Evolutionary conservation across 2,888 invertebrate genomes (phyloP), one percentile per base, ranked within the genome.

Genomic region (Drosophila nr. perissopoda): DNA sequence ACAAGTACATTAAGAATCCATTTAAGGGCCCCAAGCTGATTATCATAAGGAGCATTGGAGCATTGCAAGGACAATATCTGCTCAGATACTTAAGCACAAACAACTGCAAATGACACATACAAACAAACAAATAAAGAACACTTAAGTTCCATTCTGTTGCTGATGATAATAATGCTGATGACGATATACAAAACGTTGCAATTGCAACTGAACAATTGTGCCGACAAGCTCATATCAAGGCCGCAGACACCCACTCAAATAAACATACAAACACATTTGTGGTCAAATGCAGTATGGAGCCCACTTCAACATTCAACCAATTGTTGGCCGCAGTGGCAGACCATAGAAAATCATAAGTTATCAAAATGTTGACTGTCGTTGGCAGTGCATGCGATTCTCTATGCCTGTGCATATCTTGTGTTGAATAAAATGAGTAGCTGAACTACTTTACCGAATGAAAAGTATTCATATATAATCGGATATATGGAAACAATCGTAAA

Each of bases 301-400:
- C 56, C 81, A 66, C 46, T 60, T 60, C n/a, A 66, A 29, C 60
- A 33, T 57, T 52, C 51, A 29, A 40, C 38, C 38, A 42, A 51
- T n/a, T 59, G 62, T 36, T 34, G 36, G 42, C 59, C 48, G 5
- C 46, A 40, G 51, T 29, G 27, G 52, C 67, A 48, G 40, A 16
- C 34, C 62, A 68, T 65, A 59, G 57, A 62, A 59, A 70, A 78
- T 79, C 82, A 67, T 57, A 79, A 82, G 77, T 73, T 73, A 72
- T 70, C 58, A 76, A 76, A 78, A 65, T 59, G 67, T 67, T 59
- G 40, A 60, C 76, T 78, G 79, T 53, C 34, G 66, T 42, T 56
- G 71, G 60, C 69, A 70, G 51, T 63, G 63, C 70, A 69, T 33
- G 60, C 31, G 54, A 54, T 58, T 67, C 29, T 52, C 71, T 38